Conservation (phyloP, 2,888 invertebrate genomes). For the Pristionchus japonicus region DNA sequence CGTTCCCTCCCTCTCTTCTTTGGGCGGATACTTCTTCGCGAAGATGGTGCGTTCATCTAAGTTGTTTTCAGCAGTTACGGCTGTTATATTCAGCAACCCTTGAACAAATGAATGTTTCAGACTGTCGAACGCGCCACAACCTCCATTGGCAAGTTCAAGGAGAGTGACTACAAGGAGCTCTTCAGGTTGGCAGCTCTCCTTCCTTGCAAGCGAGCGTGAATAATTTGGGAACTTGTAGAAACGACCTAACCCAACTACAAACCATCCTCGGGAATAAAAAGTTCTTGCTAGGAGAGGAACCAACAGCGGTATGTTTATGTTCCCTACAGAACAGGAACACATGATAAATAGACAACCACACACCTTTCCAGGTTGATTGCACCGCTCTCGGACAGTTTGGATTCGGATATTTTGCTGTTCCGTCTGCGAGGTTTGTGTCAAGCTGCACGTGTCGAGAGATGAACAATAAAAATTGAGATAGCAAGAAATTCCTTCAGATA, state of each 20-base stretch:
- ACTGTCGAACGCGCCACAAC: neutral
- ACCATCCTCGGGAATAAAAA: conserved; percentile 15
- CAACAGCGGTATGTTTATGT: neutral
- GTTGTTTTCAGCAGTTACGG: neutral
- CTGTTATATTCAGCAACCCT: neutral
- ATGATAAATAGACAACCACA: too few species aligned
- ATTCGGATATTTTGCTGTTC: neutral
- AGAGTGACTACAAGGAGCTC: neutral
- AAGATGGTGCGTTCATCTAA: neutral
- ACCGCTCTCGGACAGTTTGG: conserved; percentile 26
- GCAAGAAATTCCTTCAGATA: neutral
- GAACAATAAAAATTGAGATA: neutral
- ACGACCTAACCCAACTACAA: conserved; percentile 12
- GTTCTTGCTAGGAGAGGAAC: conserved; percentile 14
- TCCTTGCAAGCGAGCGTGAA: too few species aligned
- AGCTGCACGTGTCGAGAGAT: too few species aligned
- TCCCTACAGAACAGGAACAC: too few species aligned
- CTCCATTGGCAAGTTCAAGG: neutral
- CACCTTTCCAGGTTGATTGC: conserved; percentile 30
- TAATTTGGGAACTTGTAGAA: too few species aligned
- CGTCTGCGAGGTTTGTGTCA: neutral
- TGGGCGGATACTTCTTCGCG: neutral
- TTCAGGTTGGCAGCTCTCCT: neutral
- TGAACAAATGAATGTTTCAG: neutral
- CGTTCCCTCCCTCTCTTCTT: neutral